These are phyloP conservation scores for Ectemnius lituratus DNA, from an alignment of 2,888 invertebrate species.

Conservation along the genomic window DNA sequence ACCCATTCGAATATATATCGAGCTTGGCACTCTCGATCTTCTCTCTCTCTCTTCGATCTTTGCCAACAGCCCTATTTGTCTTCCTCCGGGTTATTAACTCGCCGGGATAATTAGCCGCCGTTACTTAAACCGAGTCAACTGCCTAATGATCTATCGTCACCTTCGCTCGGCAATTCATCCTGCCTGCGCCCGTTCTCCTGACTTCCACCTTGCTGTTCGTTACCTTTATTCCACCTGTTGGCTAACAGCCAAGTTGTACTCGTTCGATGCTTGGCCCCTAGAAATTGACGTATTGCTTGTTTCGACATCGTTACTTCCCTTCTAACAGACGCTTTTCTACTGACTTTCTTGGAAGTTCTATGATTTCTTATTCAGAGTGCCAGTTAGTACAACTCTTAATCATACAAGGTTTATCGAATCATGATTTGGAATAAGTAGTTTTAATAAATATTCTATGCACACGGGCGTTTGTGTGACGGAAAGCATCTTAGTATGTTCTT, in stretches of 20 bases:
- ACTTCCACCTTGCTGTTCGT: slow-evolving; percentile 11
- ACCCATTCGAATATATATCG: slow-evolving; percentile 47
- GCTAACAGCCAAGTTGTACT: slow-evolving; percentile 2
- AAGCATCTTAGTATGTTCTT: too few species aligned
- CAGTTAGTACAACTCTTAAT: background rate
- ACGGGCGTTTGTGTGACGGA: too few species aligned
- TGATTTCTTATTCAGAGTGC: background rate
- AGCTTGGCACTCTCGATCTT: slow-evolving; percentile 33
- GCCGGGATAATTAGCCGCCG: slow-evolving; percentile 64
- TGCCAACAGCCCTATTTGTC: slow-evolving; percentile 4
- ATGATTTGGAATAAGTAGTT: background rate
- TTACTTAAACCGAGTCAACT: slow-evolving; percentile 64
- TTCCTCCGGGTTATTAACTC: slow-evolving; percentile 66
- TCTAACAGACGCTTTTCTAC: slow-evolving; percentile 16
- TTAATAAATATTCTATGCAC: too few species aligned
- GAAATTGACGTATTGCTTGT: slow-evolving; percentile 54
- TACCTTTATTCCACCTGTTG: slow-evolving; percentile 45
- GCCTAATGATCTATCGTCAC: slow-evolving; percentile 70
- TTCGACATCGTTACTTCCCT: slow-evolving; percentile 58
- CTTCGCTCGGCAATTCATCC: slow-evolving; percentile 39
- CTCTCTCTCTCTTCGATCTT: too few species aligned
- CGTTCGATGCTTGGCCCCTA: slow-evolving; percentile 21
- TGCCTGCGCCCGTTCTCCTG: slow-evolving; percentile 1
- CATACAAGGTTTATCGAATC: background rate
- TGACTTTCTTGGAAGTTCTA: slow-evolving; percentile 17